Evolutionary conservation across 2,797 vertebrate species (phyloP).

Genomic region (Bradypodion ventrale): DNA sequence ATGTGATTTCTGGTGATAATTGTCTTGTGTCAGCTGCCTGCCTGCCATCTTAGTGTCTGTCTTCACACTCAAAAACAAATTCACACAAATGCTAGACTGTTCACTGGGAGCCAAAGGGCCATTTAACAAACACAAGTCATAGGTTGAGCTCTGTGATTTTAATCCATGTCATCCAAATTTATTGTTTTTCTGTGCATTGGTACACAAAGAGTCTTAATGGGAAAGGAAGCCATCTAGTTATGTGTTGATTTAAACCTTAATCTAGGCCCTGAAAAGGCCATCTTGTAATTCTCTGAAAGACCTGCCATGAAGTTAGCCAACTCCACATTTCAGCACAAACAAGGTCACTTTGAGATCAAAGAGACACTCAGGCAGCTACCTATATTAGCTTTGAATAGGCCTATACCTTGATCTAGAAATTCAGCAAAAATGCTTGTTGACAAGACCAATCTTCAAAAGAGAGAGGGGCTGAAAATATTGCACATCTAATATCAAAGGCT

Average conservation of each 20-base stretch:
- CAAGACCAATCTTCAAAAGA: slow-evolving; percentile 15
- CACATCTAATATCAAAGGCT: background rate
- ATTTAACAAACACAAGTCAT: slow-evolving; percentile 59
- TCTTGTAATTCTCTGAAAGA: slow-evolving; percentile 72
- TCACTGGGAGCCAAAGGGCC: slow-evolving; percentile 45
- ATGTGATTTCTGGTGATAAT: slow-evolving; percentile 65
- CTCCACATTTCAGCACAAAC: slow-evolving; percentile 68
- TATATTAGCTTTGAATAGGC: slow-evolving; percentile 46
- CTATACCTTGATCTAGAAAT: slow-evolving; percentile 46
- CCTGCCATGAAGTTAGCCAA: slow-evolving; percentile 70
- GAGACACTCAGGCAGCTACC: slow-evolving; percentile 52
- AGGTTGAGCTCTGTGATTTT: slow-evolving; percentile 57
- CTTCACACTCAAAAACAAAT: slow-evolving; percentile 67
- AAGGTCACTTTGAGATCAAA: slow-evolving; percentile 72
- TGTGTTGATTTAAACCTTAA: slow-evolving; percentile 73
- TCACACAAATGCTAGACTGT: slow-evolving; percentile 58
- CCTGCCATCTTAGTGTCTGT: slow-evolving; percentile 57
- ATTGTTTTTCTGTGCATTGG: slow-evolving; percentile 68
- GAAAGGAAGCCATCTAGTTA: slow-evolving; percentile 73
- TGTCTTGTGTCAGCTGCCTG: slow-evolving; percentile 52
- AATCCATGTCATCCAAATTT: slow-evolving; percentile 58
- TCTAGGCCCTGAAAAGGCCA: slow-evolving; percentile 69
- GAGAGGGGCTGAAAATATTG: slow-evolving; percentile 34
- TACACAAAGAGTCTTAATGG: slow-evolving; percentile 70
- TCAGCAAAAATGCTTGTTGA: slow-evolving; percentile 29